These are phyloP conservation scores for Parazoanthus atlanticus DNA, from an alignment of 92 coral and sea anemone species.

Conservation along the genomic window DNA sequence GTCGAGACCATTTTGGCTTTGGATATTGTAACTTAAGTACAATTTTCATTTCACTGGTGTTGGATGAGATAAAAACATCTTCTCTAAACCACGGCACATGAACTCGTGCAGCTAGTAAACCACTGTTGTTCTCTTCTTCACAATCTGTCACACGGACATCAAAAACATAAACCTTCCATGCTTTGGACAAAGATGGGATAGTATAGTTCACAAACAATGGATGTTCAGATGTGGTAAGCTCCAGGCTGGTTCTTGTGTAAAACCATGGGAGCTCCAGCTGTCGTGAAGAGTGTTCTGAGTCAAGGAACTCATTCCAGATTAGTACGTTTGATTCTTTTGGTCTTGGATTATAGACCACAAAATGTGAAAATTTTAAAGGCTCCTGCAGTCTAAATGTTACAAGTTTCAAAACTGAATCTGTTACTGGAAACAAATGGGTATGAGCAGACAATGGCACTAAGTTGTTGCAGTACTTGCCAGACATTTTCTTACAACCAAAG, in stretches of 20 bases:
- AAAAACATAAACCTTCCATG: conserved; percentile 86
- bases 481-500: conserved; percentile 67
- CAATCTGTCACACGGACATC: conserved; percentile 66
- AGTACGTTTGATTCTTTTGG: conserved; percentile 49
- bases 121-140: conserved; percentile 46
- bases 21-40: conserved; percentile 80
- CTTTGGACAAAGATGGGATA: conserved; percentile 72
- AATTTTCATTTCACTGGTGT: conserved; percentile 58
- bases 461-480: conserved; percentile 67
- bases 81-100: conserved; percentile 95
- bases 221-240: conserved; percentile 58
- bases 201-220: conserved; percentile 74
- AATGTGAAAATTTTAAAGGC: conserved; percentile 63
- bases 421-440: conserved; percentile 64
- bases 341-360: conserved; percentile 59
- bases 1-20: conserved; percentile 73
- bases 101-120: conserved; percentile 69
- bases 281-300: conserved; percentile 48
- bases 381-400: conserved; percentile 53
- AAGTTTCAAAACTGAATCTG: conserved; percentile 60
- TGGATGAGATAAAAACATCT: conserved; percentile 69
- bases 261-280: conserved; percentile 73
- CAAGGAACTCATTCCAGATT: conserved; percentile 67
- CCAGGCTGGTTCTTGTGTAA: conserved; percentile 57
- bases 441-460: conserved; percentile 59